Evolutionary conservation across 2,797 vertebrate species (phyloP), one percentile per base, ranked within the genome.

Genomic region (Lateolabrax maculatus): DNA sequence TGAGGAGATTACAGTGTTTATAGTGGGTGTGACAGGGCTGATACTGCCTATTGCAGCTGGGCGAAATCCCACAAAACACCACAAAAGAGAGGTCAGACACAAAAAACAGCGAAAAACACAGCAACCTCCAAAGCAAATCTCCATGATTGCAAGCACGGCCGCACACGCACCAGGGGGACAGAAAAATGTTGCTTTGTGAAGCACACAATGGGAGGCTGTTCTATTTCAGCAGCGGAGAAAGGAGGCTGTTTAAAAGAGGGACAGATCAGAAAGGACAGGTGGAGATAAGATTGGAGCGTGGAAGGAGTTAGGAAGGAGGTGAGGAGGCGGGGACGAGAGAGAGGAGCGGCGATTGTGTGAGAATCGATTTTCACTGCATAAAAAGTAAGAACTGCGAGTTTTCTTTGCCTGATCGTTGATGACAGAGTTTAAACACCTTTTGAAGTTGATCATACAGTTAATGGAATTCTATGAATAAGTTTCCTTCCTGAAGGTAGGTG

Each of bases 1-100:
- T 69, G 75, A 57, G 58, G 77, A 75, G 89, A 90, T 89, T 87
- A 84, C 8, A 74, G 76, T 62, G 70, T 81, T 84, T 56, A 52
- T 69, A 43, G 79, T 15, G 25, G 51, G 62, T 75, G 48, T 64
- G 72, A 84, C 75, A n/a, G 49, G 36, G 9, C 39, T 77, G 73
- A 83, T 67, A 53, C 71, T n/a, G 64, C 66, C 76, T 65, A n/a
- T 60, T 64, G 60, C 21, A 66, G 71, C 65, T 44, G 39, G 76
- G 29, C 5, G 0, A 81, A 71, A 77, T 78, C 69, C 74, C 58
- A 72, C 71, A 46, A 78, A 83, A 39, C 52, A 69, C 23, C 51
- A 85, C 75, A 78, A 75, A 83, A 57, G 56, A 68, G 70, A 83
- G 73, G 73, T 84, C 72, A 81, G 46, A 12, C 23, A 67, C 58